Evolutionary conservation across 2,113 vertebrate species (phyloP), one percentile per base, ranked within the genome.

Genomic region (Chrysochloris asiatica): DNA sequence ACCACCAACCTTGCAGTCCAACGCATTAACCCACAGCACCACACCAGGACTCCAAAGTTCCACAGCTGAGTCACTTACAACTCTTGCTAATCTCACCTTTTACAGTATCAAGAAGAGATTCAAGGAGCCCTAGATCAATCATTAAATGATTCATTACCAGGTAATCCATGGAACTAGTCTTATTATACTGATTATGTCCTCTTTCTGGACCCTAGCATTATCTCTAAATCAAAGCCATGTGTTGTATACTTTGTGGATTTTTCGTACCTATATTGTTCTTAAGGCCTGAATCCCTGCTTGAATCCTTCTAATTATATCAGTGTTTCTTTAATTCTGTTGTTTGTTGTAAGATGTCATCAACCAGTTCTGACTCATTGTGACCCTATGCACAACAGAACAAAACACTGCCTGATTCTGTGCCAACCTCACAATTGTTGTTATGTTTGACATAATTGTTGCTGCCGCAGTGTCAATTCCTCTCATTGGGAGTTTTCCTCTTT

Each of bases 41-140:
- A n/a, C n/a, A n/a, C n/a, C n/a, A n/a, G n/a, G n/a, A 67, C 50
- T 28, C 11, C 6, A 36, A 91, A 41, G 1, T 3, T 73, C 24
- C 93, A 28, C 52, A 93, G 6, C 8, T 54, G 4, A 22, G 4
- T 7, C 30, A 81, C 33, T 56, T 77, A 91, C 14, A 12, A 19
- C 28, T 17, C 10, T 86, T 85, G 4, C 28, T 93, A 59, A 77
- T 92, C 19, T 79, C 86, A 86, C 72, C 50, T 95, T 52, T 86
- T 47, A 16, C n/a, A 10, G 3, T 65, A 72, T 59, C 36, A 82
- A 36, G 19, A 41, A 73, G 38, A 73, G 17, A 88, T 69, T 92
- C 45, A 77, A 83, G 50, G 26, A 78, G 79, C 2, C 36, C 56
- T 52, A 81, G 28, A 75, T 8, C 47, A 41, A 24, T 83, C 2